Conservation (phyloP, 2,888 invertebrate species). For the Venusia cambrica region DNA sequence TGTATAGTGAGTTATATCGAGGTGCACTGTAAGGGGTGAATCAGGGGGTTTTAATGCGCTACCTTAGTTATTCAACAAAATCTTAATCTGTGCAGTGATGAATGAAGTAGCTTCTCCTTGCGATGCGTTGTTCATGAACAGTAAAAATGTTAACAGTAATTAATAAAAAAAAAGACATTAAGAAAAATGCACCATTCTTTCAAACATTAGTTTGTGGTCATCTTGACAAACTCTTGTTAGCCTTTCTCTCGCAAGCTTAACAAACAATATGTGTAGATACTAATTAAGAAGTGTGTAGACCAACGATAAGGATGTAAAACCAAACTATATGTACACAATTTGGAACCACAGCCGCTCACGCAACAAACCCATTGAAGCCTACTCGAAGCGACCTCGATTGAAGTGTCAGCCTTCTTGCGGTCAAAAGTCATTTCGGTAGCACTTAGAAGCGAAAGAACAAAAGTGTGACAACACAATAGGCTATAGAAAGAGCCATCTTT, state of each 20-base stretch:
- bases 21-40: neutral
- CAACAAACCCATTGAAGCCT: conserved; percentile 5
- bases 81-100: conserved; percentile 10
- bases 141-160: too few species aligned
- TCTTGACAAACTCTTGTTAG: too few species aligned
- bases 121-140: neutral
- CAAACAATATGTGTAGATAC: too few species aligned
- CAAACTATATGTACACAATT: neutral
- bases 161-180: too few species aligned
- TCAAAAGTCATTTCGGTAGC: conserved; percentile 18
- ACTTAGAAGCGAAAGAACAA: conserved; percentile 20
- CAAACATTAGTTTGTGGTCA: too few species aligned
- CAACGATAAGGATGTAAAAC: neutral
- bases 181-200: too few species aligned
- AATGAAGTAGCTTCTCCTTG: conserved; percentile 4
- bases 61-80: conserved; percentile 14
- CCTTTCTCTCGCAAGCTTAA: too few species aligned
- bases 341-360: conserved; percentile 1
- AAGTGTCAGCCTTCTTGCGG: conserved; percentile 21
- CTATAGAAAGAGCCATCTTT: conserved; percentile 18
- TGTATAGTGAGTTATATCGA: neutral
- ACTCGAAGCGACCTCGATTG: conserved; percentile 11
- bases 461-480: conserved; percentile 27
- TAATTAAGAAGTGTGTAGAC: too few species aligned
- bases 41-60: conserved; percentile 1